Evolutionary conservation across 1,140 invertebrate genomes (phyloP).

Genomic region (Dufourea novaeangliae): DNA sequence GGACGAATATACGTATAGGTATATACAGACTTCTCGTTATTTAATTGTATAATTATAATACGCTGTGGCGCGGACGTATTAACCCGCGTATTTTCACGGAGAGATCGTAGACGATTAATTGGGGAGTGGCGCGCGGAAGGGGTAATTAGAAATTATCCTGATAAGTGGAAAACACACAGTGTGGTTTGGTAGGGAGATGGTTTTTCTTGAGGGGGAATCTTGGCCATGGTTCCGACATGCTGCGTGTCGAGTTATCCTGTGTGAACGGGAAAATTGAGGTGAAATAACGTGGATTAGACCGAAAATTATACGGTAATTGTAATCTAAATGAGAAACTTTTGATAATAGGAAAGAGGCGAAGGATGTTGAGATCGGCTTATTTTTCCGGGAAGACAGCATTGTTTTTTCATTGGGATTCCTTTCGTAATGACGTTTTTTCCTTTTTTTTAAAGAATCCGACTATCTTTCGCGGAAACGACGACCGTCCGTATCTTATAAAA

Average conservation of each 20-base stretch:
- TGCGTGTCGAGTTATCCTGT: constrained; percentile 3
- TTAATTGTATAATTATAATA: constrained; percentile 51
- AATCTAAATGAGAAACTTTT: constrained; percentile 1
- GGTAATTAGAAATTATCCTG: constrained; percentile 37
- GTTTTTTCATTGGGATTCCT: too few relatives aligned
- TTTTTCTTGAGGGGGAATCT: neutral
- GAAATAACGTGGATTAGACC: neutral
- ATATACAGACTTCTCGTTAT: neutral
- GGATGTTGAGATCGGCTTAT: too few relatives aligned
- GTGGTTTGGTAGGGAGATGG: neutral
- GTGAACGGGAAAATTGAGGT: constrained; percentile 27
- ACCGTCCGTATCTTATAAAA: too few relatives aligned
- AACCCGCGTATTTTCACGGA: constrained; percentile 1
- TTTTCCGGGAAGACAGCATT: too few relatives aligned
- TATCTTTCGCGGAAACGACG: too few relatives aligned
- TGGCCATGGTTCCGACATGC: neutral
- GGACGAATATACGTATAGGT: neutral
- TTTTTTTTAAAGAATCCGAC: too few relatives aligned
- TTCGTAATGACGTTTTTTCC: too few relatives aligned
- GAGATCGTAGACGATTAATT: constrained; percentile 37
- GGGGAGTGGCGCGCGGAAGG: neutral
- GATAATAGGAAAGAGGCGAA: too few relatives aligned
- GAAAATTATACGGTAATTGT: neutral
- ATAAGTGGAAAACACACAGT: constrained; percentile 14
- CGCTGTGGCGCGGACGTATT: neutral